Percentiles rank a stretch among this genome's conserved stretches.
Conservation (phyloP, 35 echinoderm and acorn worm species). For the Diadema setosum region DNA sequence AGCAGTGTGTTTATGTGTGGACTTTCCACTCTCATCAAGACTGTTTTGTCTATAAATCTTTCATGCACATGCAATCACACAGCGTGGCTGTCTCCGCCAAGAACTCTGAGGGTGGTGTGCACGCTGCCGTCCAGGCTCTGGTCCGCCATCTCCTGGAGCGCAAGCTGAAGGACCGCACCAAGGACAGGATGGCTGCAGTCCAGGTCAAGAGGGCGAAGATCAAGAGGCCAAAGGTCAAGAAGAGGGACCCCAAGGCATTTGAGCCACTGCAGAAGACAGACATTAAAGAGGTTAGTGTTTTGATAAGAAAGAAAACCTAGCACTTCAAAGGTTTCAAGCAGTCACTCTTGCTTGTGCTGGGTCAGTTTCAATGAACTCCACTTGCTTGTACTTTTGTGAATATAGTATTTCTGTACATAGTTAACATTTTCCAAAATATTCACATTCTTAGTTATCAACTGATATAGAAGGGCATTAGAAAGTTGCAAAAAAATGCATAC, state of each 20-base stretch:
- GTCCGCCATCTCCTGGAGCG: conserved; percentile 85
- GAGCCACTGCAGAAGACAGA: conserved; percentile 63
- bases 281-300: conserved; percentile 47
- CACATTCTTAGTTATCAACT: too few relatives aligned
- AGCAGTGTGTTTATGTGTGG: not conserved
- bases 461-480: too few relatives aligned
- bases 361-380: too few relatives aligned
- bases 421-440: too few relatives aligned
- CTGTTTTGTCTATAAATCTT: too few relatives aligned
- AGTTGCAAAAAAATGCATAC: too few relatives aligned
- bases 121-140: conserved; percentile 86
- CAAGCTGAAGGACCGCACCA: conserved; percentile 67
- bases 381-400: too few relatives aligned
- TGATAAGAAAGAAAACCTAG: too few relatives aligned
- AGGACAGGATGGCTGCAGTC: conserved; percentile 76
- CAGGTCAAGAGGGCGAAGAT: conserved; percentile 50
- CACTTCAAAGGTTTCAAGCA: too few relatives aligned
- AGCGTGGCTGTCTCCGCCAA: conserved; percentile 98
- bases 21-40: not conserved
- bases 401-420: too few relatives aligned
- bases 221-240: conserved; percentile 41
- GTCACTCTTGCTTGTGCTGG: not conserved
- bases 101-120: conserved; percentile 82
- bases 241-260: conserved; percentile 56
- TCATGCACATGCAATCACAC: too few relatives aligned